Percentiles rank a stretch among this genome's conserved stretches.
Evolutionary conservation across 2,113 vertebrate species (phyloP).

Genomic region (Tyrannus savana): DNA sequence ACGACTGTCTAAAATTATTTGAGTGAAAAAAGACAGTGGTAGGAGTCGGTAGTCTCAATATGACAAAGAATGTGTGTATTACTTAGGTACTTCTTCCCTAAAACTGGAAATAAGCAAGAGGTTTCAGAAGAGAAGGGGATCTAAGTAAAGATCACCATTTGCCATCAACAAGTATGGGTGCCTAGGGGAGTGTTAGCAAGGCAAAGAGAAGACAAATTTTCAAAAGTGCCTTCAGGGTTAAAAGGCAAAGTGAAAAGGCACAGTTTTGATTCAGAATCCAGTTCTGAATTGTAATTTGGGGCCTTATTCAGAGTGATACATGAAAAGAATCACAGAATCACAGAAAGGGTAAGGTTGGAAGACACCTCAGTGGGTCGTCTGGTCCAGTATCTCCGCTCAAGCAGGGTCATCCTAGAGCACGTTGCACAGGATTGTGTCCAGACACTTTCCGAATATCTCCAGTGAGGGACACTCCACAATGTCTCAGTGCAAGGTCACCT

Average conservation of each 20-base stretch:
- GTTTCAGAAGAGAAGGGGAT: background rate
- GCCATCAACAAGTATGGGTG: background rate
- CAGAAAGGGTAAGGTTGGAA: background rate
- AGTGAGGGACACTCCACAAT: background rate
- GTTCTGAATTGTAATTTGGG: background rate
- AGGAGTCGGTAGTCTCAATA: background rate
- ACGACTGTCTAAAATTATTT: background rate
- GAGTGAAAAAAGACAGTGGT: background rate
- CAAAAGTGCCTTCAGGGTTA: background rate
- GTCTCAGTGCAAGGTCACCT: background rate
- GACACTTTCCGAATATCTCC: background rate
- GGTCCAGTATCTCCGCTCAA: background rate
- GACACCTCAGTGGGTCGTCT: no score
- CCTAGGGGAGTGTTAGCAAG: background rate
- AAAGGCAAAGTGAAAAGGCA: background rate
- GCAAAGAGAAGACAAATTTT: background rate
- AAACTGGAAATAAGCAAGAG: background rate
- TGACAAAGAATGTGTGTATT: background rate
- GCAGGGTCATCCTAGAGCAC: no score
- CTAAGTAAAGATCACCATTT: background rate
- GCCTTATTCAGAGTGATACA: background rate
- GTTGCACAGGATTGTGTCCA: background rate
- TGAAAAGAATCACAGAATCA: background rate
- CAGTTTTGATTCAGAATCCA: background rate
- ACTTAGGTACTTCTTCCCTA: background rate